Base-by-base conservation (phyloP, 2,888 invertebrate species). In the Aporophyla nigra region DNA sequence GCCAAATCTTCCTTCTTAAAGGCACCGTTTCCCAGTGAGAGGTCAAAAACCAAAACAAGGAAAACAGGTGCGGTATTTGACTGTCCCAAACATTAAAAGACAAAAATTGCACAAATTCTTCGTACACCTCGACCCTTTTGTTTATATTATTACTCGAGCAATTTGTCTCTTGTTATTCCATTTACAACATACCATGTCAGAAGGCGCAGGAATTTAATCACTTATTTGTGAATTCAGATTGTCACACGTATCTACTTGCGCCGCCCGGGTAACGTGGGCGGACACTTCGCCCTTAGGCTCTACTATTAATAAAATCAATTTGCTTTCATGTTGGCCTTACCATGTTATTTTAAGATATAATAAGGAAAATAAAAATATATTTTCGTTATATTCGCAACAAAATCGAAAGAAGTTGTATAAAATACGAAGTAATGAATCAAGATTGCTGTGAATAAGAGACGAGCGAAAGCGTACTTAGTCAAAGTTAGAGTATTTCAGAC, bases 221-320 rank as follows among this genome's bases (percentile, higher is more conserved):
- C 71, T 83, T 83, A 79, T 78, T 87, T 81, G 65, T 73, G 72
- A 80, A 76, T 77, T 80, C 54, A 73, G 76, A 74, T 86, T 75
- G 83, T 78, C 79, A 81, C 84, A 84, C 76, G 79, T 87, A 81
- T 83, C 82, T 71, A 63, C 67, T 76, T 62, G 71, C 76, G 83
- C 86, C n/a, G 12, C 84, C 86, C n/a, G 12, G 53, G 75, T 51
- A 58, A n/a, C 69, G 77, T 75, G 74, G 83, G 83, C 68, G 85
- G 78, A 76, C 71, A 63, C 65, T 71, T 74, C 53, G 56, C 70
- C 78, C 74, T 72, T 72, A 83, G 80, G 78, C 74, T 85, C 82
- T 21, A 80, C 88, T 89, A 91, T 89, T 90, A 89, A 91, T 89
- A 91, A 91, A 90, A 91, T 88, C 86, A 89, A 92, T 92, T 88